phyloP scores from a whole-genome alignment of 2,888 invertebrate species.

The Aspidapion aeneum region DNA sequence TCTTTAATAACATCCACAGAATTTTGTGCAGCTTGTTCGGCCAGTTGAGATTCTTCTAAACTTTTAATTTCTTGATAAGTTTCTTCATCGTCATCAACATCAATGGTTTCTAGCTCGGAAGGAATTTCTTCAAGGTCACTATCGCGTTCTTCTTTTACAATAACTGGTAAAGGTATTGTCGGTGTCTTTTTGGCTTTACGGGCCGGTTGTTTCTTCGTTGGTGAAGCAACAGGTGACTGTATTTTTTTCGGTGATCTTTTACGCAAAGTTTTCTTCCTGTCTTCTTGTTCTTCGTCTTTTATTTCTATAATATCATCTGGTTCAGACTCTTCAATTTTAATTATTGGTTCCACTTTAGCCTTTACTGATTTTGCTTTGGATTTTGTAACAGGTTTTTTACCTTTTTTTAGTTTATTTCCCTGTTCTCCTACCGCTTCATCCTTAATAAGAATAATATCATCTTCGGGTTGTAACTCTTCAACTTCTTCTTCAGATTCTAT shows the following conservation, averaged over 20 bases:
- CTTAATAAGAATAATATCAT: neutral
- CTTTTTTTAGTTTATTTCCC: neutral
- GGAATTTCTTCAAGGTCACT: neutral
- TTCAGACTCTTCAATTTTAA: slow-evolving; percentile 8
- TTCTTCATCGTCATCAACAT: neutral
- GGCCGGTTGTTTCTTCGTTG: neutral
- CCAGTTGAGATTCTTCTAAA: neutral
- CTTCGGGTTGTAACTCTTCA: neutral
- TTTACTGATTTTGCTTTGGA: no score
- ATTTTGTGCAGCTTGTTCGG: no score
- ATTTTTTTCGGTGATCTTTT: neutral
- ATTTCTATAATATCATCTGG: slow-evolving; percentile 1
- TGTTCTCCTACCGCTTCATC: neutral
- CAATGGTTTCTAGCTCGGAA: neutral
- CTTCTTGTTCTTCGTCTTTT: neutral
- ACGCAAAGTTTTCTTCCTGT: neutral
- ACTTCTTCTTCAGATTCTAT: neutral
- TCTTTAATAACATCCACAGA: no score
- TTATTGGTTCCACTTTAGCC: neutral
- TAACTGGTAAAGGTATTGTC: neutral
- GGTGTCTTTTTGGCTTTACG: neutral
- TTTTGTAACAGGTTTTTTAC: slow-evolving; percentile 14
- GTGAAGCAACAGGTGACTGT: neutral
- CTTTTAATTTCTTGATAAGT: neutral
- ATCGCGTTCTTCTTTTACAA: neutral